A percentile compares a stretch with the other conserved stretches of the same genome.
Conservation (phyloP, 2,113 vertebrate genomes). For the Poeciliopsis turrubarensis region DNA sequence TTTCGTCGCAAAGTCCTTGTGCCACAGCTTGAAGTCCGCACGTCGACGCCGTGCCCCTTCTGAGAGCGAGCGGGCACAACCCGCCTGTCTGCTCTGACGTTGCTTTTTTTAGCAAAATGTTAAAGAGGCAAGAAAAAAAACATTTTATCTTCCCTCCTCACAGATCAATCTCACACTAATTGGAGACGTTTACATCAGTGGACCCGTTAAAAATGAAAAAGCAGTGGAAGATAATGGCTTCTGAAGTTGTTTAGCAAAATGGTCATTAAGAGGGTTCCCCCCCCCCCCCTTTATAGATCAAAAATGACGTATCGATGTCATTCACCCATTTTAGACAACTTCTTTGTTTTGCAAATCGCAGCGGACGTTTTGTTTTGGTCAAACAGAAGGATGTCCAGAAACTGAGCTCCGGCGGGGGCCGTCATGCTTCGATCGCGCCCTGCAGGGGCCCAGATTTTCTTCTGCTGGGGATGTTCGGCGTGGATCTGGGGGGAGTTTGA, state of each 20-base stretch:
- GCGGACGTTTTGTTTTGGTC: not conserved
- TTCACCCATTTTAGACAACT: not conserved
- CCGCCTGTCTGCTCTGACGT: conserved; percentile 42
- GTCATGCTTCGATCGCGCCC: not conserved
- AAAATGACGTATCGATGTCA: too few species aligned
- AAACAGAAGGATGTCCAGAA: not conserved
- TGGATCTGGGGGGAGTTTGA: not conserved
- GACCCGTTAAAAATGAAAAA: conserved; percentile 4
- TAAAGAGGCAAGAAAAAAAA: conserved; percentile 19
- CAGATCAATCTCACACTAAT: conserved; percentile 56
- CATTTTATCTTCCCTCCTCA: not conserved
- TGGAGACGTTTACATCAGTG: conserved; percentile 9
- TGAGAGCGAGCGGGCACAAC: conserved; percentile 50
- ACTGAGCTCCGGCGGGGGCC: not conserved
- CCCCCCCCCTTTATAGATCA: conserved; percentile 15
- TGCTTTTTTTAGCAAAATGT: conserved; percentile 31
- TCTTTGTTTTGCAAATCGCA: not conserved
- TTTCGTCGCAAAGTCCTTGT: conserved; percentile 58
- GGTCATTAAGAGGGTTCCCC: conserved; percentile 37
- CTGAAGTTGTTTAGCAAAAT: conserved; percentile 39
- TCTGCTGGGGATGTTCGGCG: not conserved
- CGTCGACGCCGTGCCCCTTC: conserved; percentile 43
- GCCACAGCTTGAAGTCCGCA: conserved; percentile 59
- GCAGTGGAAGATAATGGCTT: conserved; percentile 21
- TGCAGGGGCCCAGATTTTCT: not conserved